Base-by-base conservation (phyloP, 2,888 invertebrate genomes). In the Helobdella robusta region DNA sequence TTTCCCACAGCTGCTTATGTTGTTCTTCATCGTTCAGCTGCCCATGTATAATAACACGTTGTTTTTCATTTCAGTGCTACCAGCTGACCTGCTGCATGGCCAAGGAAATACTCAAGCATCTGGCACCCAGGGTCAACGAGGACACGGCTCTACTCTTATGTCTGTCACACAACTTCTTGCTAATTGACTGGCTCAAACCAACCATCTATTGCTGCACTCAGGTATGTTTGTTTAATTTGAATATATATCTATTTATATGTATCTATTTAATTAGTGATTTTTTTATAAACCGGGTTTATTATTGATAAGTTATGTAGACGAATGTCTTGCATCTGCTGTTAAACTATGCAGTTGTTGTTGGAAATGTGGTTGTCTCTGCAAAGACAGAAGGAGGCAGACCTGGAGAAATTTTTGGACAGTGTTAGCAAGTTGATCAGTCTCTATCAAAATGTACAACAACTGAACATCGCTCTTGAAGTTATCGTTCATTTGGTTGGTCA, bases 151-250 rank as follows among this genome's bases (percentile, higher is more conserved):
- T 73, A 64, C 68, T 72, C 8, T 68, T 76, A 25, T 74, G 75
- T 8, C 69, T 77, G 20, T 74, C 76, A 4, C 77, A 77, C 69
- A 76, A 76, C 15, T 76, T 77, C 66, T 75, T 78, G 3, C 73
- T 78, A 15, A 76, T 77, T 67, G 75, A 78, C 70, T 78, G 78
- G 77, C 73, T 77, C 46, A 69, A 72, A 44, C 68, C 70, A 20
- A 58, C 58, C 36, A 68, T 70, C 28, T 65, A 71, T 59, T 75
- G 76, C 66, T 75, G 76, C 64, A 76, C 74, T 40, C 73, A 75
- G 73, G 77, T 77, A n/a, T n/a, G n/a, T n/a, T n/a, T n/a, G n/a
- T n/a, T n/a, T n/a, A n/a, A n/a, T n/a, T n/a, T n/a, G n/a, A n/a
- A n/a, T n/a, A n/a, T n/a, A n/a, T n/a, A n/a, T n/a, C n/a, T n/a